phyloP scores from a whole-genome alignment of 2,113 vertebrate genomes.

The Arizona elegans region DNA sequence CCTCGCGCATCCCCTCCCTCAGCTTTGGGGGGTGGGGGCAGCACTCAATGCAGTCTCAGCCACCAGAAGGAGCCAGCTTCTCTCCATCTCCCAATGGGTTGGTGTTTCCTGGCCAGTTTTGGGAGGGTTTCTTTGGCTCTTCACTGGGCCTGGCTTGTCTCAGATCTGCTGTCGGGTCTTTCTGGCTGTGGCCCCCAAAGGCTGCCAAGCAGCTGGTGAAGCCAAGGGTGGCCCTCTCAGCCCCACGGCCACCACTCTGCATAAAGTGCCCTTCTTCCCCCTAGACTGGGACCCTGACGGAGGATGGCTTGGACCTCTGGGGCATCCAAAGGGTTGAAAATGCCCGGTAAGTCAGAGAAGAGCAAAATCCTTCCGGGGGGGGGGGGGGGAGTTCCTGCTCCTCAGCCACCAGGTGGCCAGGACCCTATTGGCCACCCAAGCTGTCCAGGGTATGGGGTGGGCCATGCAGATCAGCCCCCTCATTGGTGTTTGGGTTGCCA shows the following conservation, averaged over 20 bases:
- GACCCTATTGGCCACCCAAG: background rate
- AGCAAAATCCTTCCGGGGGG: background rate
- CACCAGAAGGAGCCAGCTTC: background rate
- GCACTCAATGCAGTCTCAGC: background rate
- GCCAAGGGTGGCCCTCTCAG: background rate
- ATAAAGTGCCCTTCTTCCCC: background rate
- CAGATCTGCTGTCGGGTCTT: background rate
- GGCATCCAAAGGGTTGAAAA: conserved; percentile 89
- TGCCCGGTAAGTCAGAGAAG: conserved; percentile 70
- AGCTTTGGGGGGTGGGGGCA: background rate
- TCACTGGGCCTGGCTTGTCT: background rate
- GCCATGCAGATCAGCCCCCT: background rate
- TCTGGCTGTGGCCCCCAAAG: background rate
- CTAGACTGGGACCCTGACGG: conserved; percentile 95
- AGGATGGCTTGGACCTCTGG: conserved; percentile 96
- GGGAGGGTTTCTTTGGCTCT: background rate
- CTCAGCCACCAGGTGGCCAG: too few relatives aligned
- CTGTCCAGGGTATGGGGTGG: background rate
- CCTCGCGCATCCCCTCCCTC: background rate
- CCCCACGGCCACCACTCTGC: too few relatives aligned
- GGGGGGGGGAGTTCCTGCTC: too few relatives aligned
- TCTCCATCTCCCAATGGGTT: background rate
- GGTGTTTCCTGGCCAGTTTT: too few relatives aligned
- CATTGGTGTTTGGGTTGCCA: background rate
- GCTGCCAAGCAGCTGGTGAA: background rate